phyloP scores from a whole-genome alignment of 1,140 invertebrate species.

The Papilio glaucus region DNA sequence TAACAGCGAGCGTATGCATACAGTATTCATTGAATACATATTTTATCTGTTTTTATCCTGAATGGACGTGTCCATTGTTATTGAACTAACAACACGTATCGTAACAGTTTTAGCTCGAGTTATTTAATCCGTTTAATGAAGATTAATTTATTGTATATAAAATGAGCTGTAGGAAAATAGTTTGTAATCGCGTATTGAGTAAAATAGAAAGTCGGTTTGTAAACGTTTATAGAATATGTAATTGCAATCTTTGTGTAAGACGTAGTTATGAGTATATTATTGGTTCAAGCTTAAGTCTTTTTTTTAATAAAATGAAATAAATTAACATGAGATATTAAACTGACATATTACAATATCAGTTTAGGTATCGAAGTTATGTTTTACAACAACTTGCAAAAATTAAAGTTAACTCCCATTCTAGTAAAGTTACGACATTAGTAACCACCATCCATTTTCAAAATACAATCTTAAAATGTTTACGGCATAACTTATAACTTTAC shows the following conservation, averaged over 20 bases:
- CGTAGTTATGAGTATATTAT: too few relatives aligned
- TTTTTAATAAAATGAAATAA: too few relatives aligned
- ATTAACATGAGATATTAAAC: too few relatives aligned
- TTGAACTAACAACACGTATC: background rate
- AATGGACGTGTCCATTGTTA: background rate
- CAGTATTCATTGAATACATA: background rate
- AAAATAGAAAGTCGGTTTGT: too few relatives aligned
- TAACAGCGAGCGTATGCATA: background rate
- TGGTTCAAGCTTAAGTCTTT: too few relatives aligned
- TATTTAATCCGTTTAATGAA: background rate
- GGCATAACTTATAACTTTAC: slow-evolving; percentile 1
- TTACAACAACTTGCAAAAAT: background rate
- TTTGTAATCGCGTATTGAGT: too few relatives aligned
- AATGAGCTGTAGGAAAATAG: too few relatives aligned
- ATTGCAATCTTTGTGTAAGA: too few relatives aligned
- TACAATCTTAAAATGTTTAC: slow-evolving; percentile 15
- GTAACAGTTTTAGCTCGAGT: background rate
- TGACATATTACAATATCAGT: background rate
- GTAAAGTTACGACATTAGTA: slow-evolving; percentile 16
- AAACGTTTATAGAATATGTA: too few relatives aligned
- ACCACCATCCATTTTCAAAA: slow-evolving; percentile 16
- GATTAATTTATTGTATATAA: background rate
- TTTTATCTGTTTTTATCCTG: slow-evolving; percentile 7
- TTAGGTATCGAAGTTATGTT: background rate
- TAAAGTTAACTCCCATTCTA: background rate